phyloP scores from a whole-genome alignment of 2,888 invertebrate species.

The Cephus pygmeus region DNA sequence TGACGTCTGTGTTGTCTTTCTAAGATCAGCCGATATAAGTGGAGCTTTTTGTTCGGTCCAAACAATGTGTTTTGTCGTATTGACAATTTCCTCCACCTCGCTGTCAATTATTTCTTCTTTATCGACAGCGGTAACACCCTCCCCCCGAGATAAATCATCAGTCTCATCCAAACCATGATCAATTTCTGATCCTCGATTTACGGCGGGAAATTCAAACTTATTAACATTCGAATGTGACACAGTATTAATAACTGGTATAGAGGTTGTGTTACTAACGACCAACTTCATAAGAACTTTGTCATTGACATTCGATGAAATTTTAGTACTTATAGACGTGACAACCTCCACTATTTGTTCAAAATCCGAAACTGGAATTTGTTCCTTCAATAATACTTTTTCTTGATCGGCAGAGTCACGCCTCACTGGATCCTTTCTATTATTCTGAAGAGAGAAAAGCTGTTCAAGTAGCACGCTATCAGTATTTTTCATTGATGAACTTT shows the following conservation, averaged over 20 bases:
- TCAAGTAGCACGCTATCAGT: slow-evolving; percentile 41
- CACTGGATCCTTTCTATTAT: slow-evolving; percentile 16
- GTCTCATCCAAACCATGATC: background rate
- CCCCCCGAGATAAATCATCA: background rate
- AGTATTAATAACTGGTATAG: slow-evolving; percentile 28
- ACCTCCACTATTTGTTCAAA: slow-evolving; percentile 61
- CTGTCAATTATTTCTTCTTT: background rate
- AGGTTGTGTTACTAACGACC: slow-evolving; percentile 42
- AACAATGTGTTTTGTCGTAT: slow-evolving; percentile 1
- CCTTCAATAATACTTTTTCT: background rate
- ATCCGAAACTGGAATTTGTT: background rate
- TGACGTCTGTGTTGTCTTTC: slow-evolving; percentile 37
- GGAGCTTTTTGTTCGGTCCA: slow-evolving; percentile 25
- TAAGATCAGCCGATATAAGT: slow-evolving; percentile 19
- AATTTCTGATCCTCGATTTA: background rate
- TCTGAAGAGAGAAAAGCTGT: slow-evolving; percentile 44
- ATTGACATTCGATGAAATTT: slow-evolving; percentile 54
- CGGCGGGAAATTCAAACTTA: background rate
- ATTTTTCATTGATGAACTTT: background rate
- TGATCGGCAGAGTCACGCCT: background rate
- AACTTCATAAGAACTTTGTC: slow-evolving; percentile 49
- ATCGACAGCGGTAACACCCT: background rate
- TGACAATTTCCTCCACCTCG: background rate
- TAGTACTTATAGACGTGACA: slow-evolving; percentile 63
- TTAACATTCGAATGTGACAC: slow-evolving; percentile 6